phyloP scores from a whole-genome alignment of 2,797 vertebrate species.

The Phoebastria nigripes region DNA sequence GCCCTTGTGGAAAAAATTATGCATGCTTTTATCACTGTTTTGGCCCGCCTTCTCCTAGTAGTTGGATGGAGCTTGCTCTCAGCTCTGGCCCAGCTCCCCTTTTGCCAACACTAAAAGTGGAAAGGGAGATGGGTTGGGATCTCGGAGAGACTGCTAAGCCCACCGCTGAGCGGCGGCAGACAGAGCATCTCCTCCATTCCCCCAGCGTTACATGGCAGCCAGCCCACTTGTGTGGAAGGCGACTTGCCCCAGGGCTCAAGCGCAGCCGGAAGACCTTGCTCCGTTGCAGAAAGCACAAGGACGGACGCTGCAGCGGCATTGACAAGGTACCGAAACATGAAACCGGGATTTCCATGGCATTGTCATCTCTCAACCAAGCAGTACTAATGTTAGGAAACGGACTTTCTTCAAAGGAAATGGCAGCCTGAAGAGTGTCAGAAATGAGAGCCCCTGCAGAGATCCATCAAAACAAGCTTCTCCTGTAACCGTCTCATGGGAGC shows the following conservation, averaged over 20 bases:
- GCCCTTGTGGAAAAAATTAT: slow-evolving; percentile 12
- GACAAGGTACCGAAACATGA: neutral
- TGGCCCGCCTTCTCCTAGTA: neutral
- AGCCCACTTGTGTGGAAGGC: neutral
- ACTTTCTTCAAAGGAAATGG: slow-evolving; percentile 45
- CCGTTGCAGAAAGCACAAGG: rapidly evolving
- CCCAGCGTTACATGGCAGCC: neutral
- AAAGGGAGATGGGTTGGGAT: neutral
- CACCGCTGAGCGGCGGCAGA: rapidly evolving
- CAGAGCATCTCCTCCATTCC: neutral
- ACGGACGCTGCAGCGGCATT: neutral
- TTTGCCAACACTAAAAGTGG: neutral
- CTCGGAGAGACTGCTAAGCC: neutral
- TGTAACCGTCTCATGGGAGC: neutral
- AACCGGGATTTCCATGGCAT: neutral
- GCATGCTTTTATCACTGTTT: slow-evolving; percentile 12
- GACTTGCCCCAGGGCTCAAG: neutral
- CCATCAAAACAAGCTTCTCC: slow-evolving; percentile 37
- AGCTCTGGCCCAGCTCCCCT: neutral
- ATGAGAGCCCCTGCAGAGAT: slow-evolving; percentile 28
- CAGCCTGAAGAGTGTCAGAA: slow-evolving; percentile 30
- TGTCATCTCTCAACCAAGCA: neutral
- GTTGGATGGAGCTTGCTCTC: neutral
- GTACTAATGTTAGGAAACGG: neutral
- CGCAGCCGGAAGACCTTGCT: neutral